Evolutionary conservation across 2,888 invertebrate genomes (phyloP).

Genomic region (Lasiommata megera): DNA sequence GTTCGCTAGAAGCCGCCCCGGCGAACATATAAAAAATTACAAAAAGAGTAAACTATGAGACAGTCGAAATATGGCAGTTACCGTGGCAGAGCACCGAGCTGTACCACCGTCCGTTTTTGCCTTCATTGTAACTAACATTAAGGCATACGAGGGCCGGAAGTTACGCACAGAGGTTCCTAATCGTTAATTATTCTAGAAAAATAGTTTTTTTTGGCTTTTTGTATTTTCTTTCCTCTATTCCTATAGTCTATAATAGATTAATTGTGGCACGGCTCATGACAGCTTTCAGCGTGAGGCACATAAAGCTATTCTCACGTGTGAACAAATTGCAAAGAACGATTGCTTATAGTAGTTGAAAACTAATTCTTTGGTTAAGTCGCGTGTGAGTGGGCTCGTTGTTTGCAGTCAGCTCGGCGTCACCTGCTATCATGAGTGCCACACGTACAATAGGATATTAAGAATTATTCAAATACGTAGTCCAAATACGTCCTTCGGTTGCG

Average conservation of each 20-base stretch:
- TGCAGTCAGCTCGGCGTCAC: not conserved
- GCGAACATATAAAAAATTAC: constrained; percentile 22
- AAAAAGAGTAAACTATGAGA: constrained; percentile 40
- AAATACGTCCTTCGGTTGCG: not conserved
- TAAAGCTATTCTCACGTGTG: not conserved
- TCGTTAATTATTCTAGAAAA: constrained; percentile 31
- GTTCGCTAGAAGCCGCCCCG: constrained; percentile 17
- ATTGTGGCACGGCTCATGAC: not conserved
- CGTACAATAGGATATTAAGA: not conserved
- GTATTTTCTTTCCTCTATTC: constrained; percentile 13
- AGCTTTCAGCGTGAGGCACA: not conserved
- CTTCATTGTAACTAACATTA: constrained; percentile 9
- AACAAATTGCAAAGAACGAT: too few relatives aligned
- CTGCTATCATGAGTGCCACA: not conserved
- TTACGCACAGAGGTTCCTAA: constrained; percentile 3
- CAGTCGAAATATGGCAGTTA: constrained; percentile 60
- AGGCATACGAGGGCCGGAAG: constrained; percentile 18
- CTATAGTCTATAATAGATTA: not conserved
- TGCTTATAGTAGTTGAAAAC: too few relatives aligned
- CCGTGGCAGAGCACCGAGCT: constrained; percentile 21
- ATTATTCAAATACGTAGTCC: not conserved
- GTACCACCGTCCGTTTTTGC: constrained; percentile 1
- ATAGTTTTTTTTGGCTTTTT: constrained; percentile 29
- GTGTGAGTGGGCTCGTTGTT: not conserved
- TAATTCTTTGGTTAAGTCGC: too few relatives aligned